Conservation (phyloP, 37 sponge, comb jelly and placozoan genomes). For the Cliona cf. orientalis region DNA sequence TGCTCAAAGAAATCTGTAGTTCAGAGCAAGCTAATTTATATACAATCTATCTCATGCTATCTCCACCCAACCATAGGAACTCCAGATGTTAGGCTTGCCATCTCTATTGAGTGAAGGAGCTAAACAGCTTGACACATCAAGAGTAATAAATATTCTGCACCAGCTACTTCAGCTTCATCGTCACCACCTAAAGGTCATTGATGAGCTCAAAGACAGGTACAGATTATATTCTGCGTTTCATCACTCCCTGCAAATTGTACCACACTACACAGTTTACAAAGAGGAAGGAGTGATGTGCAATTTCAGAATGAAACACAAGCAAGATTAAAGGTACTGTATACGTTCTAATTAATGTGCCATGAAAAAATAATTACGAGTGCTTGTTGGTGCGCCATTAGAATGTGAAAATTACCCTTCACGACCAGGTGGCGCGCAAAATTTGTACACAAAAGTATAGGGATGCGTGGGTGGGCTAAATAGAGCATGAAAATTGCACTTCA, state of each 20-base stretch:
- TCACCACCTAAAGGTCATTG: constrained; percentile 12
- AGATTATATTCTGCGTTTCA: not conserved
- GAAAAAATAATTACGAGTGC: not conserved
- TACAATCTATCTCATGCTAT: no score
- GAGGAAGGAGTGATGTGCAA: constrained; percentile 44
- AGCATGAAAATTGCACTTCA: no score
- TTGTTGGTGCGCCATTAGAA: not conserved
- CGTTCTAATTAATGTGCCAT: not conserved
- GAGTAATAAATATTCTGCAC: constrained; percentile 40
- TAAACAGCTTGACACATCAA: not conserved
- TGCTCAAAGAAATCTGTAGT: no score
- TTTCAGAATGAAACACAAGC: constrained; percentile 22
- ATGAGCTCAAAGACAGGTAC: constrained; percentile 34
- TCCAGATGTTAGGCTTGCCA: constrained; percentile 34
- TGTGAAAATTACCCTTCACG: no score
- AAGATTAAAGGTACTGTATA: constrained; percentile 41
- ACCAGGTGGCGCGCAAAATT: no score
- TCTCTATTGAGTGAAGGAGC: not conserved
- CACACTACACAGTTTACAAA: not conserved
- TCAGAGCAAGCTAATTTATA: no score
- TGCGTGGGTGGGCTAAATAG: no score
- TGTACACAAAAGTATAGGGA: no score
- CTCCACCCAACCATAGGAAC: no score
- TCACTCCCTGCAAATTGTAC: not conserved
- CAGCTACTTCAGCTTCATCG: constrained; percentile 44